phyloP scores from a whole-genome alignment of 2,113 vertebrate species.

The Chionomys nivalis region DNA sequence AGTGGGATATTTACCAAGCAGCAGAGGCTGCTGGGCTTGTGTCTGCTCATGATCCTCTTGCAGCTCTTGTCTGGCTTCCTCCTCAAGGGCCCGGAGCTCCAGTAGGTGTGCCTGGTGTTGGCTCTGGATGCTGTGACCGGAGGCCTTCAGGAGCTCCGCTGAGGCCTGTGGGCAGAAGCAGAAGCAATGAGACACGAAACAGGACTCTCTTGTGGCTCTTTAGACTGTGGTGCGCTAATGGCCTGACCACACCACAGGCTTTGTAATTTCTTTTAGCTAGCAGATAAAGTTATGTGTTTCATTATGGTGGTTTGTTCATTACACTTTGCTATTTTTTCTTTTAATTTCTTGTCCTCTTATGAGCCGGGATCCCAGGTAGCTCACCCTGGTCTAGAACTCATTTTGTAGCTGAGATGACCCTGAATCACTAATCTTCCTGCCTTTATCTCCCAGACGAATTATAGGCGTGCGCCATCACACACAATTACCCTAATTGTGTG shows the following conservation, averaged over 20 bases:
- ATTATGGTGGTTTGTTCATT: background rate
- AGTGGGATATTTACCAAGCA: slow-evolving; percentile 88
- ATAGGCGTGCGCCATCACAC: background rate
- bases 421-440: background rate
- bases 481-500: background rate
- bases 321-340: background rate
- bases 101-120: slow-evolving; percentile 83
- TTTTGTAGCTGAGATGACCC: background rate
- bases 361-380: background rate
- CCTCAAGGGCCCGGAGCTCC: slow-evolving; percentile 89
- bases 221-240: background rate
- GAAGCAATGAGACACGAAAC: background rate
- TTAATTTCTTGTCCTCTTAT: background rate
- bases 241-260: background rate
- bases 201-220: rapidly evolving
- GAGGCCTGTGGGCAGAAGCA: slow-evolving; percentile 81
- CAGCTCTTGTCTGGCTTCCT: slow-evolving; percentile 89
- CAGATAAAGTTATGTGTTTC: background rate
- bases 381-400: background rate
- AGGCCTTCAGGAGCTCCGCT: slow-evolving; percentile 84
- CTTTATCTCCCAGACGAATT: background rate
- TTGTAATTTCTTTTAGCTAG: background rate
- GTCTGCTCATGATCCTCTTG: slow-evolving; percentile 89
- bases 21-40: slow-evolving; percentile 89
- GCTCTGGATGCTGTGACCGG: slow-evolving; percentile 78